These are phyloP conservation scores for Pristis pectinata DNA, from an alignment of 2,797 vertebrate genomes.

Conservation along the genomic window DNA sequence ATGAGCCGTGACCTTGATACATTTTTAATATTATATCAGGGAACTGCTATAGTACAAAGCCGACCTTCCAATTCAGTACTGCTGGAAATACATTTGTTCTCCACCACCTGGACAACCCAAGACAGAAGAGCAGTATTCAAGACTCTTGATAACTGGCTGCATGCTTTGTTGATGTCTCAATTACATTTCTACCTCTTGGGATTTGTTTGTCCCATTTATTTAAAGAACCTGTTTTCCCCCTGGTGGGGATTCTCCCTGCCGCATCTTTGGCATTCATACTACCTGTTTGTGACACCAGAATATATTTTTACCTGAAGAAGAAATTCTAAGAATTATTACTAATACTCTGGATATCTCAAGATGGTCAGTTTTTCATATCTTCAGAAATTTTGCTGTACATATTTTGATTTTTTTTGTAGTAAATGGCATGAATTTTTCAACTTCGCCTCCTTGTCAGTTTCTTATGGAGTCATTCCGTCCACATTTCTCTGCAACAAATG, in stretches of 20 bases:
- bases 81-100: not conserved
- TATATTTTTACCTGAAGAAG: not conserved
- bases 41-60: not conserved
- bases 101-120: not conserved
- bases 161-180: not conserved
- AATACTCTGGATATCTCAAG: not conserved
- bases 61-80: not conserved
- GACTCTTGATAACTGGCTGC: not conserved
- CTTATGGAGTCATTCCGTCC: constrained; percentile 1
- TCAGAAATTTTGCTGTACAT: not conserved
- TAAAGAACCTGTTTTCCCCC: not conserved
- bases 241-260: not conserved
- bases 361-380: not conserved
- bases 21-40: not conserved
- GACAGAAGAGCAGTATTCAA: not conserved
- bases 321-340: not conserved
- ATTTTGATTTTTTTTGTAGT: not conserved
- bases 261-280: not conserved
- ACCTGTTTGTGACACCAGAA: not conserved
- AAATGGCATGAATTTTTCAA: constrained; percentile 5
- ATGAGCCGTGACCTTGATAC: not conserved
- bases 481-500: not conserved
- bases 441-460: constrained; percentile 19
- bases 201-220: not conserved
- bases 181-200: not conserved